These are phyloP conservation scores for Spea multiplicata DNA, from an alignment of 2,113 vertebrate species.

Conservation along the genomic window DNA sequence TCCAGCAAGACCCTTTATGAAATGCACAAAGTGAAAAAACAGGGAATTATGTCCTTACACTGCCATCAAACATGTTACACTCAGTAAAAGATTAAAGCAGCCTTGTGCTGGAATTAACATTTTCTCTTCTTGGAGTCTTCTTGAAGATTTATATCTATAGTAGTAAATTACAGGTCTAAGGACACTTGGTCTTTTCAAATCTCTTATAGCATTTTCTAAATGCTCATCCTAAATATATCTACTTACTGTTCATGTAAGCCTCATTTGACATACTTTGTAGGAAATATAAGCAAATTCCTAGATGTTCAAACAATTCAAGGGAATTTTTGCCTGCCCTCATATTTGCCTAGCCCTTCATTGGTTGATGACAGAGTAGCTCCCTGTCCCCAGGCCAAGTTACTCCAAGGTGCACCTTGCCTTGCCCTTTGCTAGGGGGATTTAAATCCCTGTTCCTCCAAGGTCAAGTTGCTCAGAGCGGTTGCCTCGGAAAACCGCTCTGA, in stretches of 20 bases:
- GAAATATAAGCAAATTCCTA: neutral
- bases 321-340: neutral
- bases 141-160: neutral
- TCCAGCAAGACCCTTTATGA: conserved; percentile 38
- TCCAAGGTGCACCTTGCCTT: too few relatives aligned
- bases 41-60: conserved; percentile 33
- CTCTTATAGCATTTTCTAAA: neutral
- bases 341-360: too few relatives aligned
- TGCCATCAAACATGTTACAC: conserved; percentile 35
- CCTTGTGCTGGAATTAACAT: conserved; percentile 20
- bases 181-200: neutral
- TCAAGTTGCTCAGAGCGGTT: too few relatives aligned
- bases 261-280: neutral
- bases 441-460: too few relatives aligned
- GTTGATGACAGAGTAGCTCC: too few relatives aligned
- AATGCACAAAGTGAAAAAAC: conserved; percentile 34
- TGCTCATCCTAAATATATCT: neutral
- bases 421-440: too few relatives aligned
- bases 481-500: too few relatives aligned
- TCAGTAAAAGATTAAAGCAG: conserved; percentile 16
- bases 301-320: neutral
- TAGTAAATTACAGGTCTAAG: neutral
- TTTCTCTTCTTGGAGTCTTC: neutral
- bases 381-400: too few relatives aligned
- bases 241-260: neutral